phyloP scores from a whole-genome alignment of 2,113 vertebrate species.

The Myotis davidii region DNA sequence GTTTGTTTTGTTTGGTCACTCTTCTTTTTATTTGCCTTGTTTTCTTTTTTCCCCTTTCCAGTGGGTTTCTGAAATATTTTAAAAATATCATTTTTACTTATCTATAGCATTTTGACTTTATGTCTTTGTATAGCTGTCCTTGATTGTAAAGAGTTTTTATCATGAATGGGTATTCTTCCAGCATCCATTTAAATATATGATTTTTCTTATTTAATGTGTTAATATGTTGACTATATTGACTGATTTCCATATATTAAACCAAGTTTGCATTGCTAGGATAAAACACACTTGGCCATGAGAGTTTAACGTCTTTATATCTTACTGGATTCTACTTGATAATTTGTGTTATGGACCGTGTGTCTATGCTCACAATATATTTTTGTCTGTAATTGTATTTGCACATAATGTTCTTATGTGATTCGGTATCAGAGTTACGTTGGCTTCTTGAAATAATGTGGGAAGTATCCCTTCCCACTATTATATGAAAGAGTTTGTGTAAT shows the following conservation, averaged over 20 bases:
- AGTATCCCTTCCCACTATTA: not conserved
- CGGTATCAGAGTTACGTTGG: not conserved
- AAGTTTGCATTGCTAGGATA: not conserved
- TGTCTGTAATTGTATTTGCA: not conserved
- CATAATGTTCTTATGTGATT: not conserved
- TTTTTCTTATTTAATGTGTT: not conserved
- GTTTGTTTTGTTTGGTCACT: not conserved
- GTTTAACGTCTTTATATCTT: not conserved
- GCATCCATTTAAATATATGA: not conserved
- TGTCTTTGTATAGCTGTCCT: not conserved
- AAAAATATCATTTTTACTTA: not conserved
- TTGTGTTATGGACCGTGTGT: not conserved
- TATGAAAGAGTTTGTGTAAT: not conserved
- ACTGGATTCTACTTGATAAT: not conserved
- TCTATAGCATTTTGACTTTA: not conserved
- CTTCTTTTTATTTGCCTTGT: not conserved
- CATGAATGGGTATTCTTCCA: not conserved
- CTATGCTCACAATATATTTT: not conserved
- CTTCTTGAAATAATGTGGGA: not conserved
- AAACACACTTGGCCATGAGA: not conserved
- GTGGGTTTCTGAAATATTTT: not conserved
- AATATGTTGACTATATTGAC: not conserved
- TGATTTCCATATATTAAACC: not conserved
- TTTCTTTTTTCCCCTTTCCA: not conserved
- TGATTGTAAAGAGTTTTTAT: not conserved